phyloP scores from a whole-genome alignment of 2,888 invertebrate species.

The Cosmia trapezina region DNA sequence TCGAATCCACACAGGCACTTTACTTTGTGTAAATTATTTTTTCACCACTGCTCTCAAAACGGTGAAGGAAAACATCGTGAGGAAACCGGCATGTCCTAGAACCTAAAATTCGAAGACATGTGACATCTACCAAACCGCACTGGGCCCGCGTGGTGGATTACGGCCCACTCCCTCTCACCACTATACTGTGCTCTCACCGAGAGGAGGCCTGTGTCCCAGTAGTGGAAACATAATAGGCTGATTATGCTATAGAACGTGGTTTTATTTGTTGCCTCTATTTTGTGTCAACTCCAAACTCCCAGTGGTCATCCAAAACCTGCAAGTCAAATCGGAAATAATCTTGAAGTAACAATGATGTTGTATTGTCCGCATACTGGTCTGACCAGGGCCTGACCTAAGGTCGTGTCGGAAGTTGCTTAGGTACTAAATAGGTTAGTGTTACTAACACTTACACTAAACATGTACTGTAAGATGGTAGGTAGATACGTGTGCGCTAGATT shows the following conservation, averaged over 20 bases:
- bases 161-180: too few relatives aligned
- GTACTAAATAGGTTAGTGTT: slow-evolving; percentile 35
- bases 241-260: not conserved
- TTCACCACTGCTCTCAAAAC: too few relatives aligned
- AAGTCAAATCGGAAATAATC: slow-evolving; percentile 66
- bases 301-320: slow-evolving; percentile 53
- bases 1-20: too few relatives aligned
- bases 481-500: slow-evolving; percentile 22
- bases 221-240: too few relatives aligned
- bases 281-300: slow-evolving; percentile 23
- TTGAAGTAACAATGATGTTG: slow-evolving; percentile 48
- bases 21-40: too few relatives aligned
- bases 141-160: too few relatives aligned
- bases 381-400: slow-evolving; percentile 40
- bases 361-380: slow-evolving; percentile 30
- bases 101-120: too few relatives aligned
- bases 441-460: slow-evolving; percentile 19
- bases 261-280: not conserved
- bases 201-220: too few relatives aligned
- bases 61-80: too few relatives aligned
- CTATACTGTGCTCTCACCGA: too few relatives aligned
- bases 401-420: slow-evolving; percentile 43
- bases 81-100: too few relatives aligned
- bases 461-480: not conserved
- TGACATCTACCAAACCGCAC: too few relatives aligned